Percentiles rank a stretch among this genome's conserved stretches.
These are phyloP conservation scores for Falco concolor DNA, from an alignment of 2,797 vertebrate genomes.

Conservation along the genomic window DNA sequence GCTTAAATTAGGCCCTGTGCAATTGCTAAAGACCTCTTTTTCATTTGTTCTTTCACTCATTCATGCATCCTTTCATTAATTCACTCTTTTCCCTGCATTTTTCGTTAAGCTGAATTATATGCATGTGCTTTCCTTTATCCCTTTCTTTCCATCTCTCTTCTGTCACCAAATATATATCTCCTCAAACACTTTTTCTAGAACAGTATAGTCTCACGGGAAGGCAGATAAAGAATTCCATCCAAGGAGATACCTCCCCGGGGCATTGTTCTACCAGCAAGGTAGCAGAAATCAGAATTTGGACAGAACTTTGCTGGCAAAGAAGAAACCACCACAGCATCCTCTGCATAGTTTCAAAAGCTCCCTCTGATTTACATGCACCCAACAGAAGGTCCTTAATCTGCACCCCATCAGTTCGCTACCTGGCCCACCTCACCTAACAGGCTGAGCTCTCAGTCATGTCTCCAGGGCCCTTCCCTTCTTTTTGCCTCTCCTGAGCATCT, in stretches of 20 bases:
- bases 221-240: neutral
- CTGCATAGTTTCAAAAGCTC: neutral
- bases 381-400: neutral
- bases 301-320: neutral
- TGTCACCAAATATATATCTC: neutral
- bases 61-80: neutral
- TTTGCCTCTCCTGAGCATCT: neutral
- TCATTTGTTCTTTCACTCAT: neutral
- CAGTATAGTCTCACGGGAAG: neutral
- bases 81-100: neutral
- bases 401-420: neutral
- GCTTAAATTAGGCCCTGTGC: conserved; percentile 19
- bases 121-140: neutral
- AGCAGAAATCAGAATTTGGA: neutral
- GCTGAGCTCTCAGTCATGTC: neutral
- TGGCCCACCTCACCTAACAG: neutral
- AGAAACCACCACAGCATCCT: neutral
- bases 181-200: neutral
- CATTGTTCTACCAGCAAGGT: neutral
- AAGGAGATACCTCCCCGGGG: neutral
- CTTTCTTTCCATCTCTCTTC: neutral
- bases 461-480: neutral
- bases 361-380: neutral
- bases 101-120: neutral
- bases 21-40: neutral